phyloP scores from a whole-genome alignment of 2,888 invertebrate species.

The Plebejus argus region DNA sequence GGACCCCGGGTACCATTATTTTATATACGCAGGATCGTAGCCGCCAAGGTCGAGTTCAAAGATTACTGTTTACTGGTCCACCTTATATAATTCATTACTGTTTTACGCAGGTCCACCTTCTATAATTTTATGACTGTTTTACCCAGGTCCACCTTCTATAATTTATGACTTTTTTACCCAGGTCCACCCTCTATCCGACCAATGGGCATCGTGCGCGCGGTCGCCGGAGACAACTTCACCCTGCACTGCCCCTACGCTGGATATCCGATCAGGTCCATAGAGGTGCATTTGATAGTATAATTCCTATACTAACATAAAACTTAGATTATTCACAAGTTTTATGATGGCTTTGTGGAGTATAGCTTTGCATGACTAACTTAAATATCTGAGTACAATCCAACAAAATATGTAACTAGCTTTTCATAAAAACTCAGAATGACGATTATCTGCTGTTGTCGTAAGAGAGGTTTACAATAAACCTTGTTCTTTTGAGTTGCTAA shows the following conservation, averaged over 20 bases:
- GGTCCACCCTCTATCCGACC: slow-evolving; percentile 87
- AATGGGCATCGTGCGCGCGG: slow-evolving; percentile 86
- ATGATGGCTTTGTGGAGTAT: background rate
- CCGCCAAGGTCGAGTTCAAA: too few species aligned
- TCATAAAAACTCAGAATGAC: background rate
- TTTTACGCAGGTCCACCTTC: background rate
- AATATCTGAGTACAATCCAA: background rate
- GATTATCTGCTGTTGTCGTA: too few species aligned
- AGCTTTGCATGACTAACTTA: background rate
- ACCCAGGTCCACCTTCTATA: background rate
- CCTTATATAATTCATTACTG: background rate
- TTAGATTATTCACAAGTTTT: background rate
- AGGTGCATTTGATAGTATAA: slow-evolving; percentile 73
- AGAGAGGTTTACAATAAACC: too few species aligned
- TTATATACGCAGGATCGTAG: background rate
- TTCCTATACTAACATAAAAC: slow-evolving; percentile 48
- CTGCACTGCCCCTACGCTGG: slow-evolving; percentile 92
- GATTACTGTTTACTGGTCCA: background rate
- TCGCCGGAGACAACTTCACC: slow-evolving; percentile 87
- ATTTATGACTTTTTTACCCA: slow-evolving; percentile 49
- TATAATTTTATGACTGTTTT: background rate
- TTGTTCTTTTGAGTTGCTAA: too few species aligned
- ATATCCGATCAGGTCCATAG: slow-evolving; percentile 87
- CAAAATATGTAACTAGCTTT: background rate
- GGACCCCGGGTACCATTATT: background rate